These are phyloP conservation scores for Nemurella pictetii DNA, from an alignment of 2,888 invertebrate genomes.

Conservation along the genomic window DNA sequence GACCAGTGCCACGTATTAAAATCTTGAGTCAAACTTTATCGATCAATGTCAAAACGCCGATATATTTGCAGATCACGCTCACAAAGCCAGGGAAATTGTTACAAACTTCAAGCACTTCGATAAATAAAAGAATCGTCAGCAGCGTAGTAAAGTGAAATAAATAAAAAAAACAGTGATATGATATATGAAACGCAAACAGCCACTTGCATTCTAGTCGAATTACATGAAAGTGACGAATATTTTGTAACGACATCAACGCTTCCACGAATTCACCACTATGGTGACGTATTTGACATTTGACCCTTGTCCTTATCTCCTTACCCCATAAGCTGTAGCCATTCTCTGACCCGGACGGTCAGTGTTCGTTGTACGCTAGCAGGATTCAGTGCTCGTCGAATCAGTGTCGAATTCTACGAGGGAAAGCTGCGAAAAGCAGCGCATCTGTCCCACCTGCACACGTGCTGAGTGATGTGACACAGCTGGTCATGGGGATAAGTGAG, in stretches of 20 bases:
- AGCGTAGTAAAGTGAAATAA: background rate
- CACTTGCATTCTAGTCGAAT: background rate
- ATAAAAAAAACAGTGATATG: no score
- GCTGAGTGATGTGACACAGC: background rate
- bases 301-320: slow-evolving; percentile 4
- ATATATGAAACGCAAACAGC: no score
- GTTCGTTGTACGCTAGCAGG: background rate
- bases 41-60: background rate
- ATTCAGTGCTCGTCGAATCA: background rate
- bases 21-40: no score
- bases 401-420: background rate
- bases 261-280: background rate
- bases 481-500: background rate
- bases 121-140: background rate
- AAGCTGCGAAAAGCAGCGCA: background rate
- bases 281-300: slow-evolving; percentile 17
- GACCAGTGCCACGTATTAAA: no score
- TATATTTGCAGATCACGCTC: background rate
- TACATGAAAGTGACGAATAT: background rate
- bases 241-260: background rate
- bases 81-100: background rate
- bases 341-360: slow-evolving; percentile 8
- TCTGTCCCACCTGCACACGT: background rate
- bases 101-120: background rate
- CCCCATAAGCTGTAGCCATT: background rate